Evolutionary conservation across 2,888 invertebrate species (phyloP).

Genomic region (Dascillus cervinus): DNA sequence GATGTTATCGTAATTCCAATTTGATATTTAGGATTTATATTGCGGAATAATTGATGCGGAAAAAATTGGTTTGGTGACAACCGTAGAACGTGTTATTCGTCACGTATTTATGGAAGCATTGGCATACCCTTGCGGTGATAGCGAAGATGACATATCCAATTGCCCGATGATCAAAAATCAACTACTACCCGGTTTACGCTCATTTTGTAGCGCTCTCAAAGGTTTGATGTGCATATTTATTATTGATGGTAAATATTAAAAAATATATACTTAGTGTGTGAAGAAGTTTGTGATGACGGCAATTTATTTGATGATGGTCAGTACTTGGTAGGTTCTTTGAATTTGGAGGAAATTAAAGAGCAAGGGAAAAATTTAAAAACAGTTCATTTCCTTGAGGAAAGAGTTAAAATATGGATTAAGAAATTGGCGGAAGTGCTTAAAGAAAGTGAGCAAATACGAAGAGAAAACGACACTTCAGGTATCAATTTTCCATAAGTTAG

Average conservation of each 20-base stretch:
- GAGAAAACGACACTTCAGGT: conserved; percentile 79
- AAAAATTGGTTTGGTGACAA: conserved; percentile 74
- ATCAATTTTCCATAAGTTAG: too few species aligned
- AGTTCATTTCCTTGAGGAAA: conserved; percentile 59
- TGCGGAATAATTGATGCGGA: conserved; percentile 76
- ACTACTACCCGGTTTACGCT: conserved; percentile 71
- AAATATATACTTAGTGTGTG: conserved; percentile 54
- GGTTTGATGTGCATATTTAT: conserved; percentile 40
- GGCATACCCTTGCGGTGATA: conserved; percentile 71
- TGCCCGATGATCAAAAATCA: conserved; percentile 79
- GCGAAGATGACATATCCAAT: conserved; percentile 70
- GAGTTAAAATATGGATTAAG: conserved; percentile 73
- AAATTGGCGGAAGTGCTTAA: conserved; percentile 75
- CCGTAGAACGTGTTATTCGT: conserved; percentile 81
- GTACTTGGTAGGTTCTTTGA: conserved; percentile 51
- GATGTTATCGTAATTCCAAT: neutral
- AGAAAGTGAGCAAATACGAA: conserved; percentile 85
- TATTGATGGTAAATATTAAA: neutral
- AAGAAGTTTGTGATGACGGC: conserved; percentile 72
- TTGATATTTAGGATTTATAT: conserved; percentile 43
- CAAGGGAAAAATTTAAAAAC: conserved; percentile 60
- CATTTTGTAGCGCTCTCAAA: conserved; percentile 85
- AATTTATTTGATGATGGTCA: conserved; percentile 72
- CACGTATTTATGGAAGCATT: conserved; percentile 86
- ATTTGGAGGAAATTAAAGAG: conserved; percentile 61